Evolutionary conservation across 30 jellyfish, hydroid and myxozoan genomes (phyloP), one percentile per base, ranked within the genome.

Genomic region (Phacellophora camtschatica): DNA sequence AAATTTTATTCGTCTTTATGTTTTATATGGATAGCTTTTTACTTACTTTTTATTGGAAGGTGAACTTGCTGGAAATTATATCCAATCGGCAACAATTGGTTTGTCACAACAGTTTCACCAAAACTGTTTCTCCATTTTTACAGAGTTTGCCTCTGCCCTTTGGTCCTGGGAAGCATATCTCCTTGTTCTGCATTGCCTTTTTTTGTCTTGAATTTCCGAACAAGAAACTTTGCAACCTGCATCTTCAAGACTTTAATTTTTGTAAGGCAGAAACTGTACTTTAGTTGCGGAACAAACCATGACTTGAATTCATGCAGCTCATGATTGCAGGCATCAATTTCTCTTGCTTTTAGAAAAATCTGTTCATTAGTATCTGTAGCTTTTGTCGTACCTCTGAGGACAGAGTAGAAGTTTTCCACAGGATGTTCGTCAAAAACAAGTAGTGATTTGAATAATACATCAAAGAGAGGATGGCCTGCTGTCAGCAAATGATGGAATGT

Each of bases 401-500:
- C 27, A 4, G 80, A 58, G 31, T 76, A 69, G 50, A 57, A 76
- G 33, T 58, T 74, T 37, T 74, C 76, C 28, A 74, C 87, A 12
- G 87, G 24, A 54, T 54, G 55, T 24, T 74, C 87, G 42, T 74
- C 87, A 58, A 74, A 53, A 49, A 76, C 87, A 74, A 54, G 66
- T 76, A 50, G 30, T 31, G 8, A 31, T 31, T 74, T 32, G 37
- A 66, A 54, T 28, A 74, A 34, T 66, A 41, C 66, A 22, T 54
- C 55, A 43, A 54, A 54, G 23, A 74, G 27, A 32, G 87, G 87
- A 58, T 50, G 75, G 24, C 23, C 20, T 12, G 16, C 33, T 49
- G 25, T 22, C 50, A 19, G 43, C 56, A 29, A 46, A 41, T 72
- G 25, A 23, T 50, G 43, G 34, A 45, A 50, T 50, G 63, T 72